A percentile compares a stretch with the other conserved stretches of the same genome.
Conservation (phyloP, 2,888 invertebrate species). For the Atethmia centrago region DNA sequence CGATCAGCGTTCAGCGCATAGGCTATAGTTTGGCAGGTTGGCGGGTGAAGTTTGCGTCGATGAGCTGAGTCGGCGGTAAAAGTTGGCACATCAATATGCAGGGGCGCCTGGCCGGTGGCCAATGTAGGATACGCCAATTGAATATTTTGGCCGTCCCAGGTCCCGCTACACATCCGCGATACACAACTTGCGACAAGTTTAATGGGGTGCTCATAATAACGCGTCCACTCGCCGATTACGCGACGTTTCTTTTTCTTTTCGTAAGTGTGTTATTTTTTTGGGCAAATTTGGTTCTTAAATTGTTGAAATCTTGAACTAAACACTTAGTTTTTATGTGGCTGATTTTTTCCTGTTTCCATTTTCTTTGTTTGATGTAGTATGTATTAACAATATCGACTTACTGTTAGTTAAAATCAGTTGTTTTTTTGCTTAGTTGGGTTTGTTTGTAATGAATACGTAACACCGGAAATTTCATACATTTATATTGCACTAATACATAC, state of each 20-base stretch:
- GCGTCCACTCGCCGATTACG: slow-evolving; percentile 66
- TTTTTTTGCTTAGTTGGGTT: too few relatives aligned
- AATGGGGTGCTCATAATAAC: slow-evolving; percentile 79
- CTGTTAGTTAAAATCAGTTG: neutral
- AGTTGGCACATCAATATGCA: slow-evolving; percentile 88
- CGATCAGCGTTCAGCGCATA: slow-evolving; percentile 77
- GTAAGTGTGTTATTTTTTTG: slow-evolving; percentile 16
- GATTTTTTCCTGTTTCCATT: neutral
- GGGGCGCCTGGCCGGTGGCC: slow-evolving; percentile 83
- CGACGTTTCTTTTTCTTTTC: slow-evolving; percentile 36
- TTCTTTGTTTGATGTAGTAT: slow-evolving; percentile 11
- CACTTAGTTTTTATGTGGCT: neutral
- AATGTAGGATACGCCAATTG: slow-evolving; percentile 87
- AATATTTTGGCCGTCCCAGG: slow-evolving; percentile 84
- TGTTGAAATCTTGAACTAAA: slow-evolving; percentile 13
- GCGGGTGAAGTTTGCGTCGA: slow-evolving; percentile 78
- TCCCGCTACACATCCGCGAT: slow-evolving; percentile 79
- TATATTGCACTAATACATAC: slow-evolving; percentile 11
- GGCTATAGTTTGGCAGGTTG: slow-evolving; percentile 82
- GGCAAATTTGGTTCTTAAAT: slow-evolving; percentile 18
- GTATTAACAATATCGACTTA: neutral
- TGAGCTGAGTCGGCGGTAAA: slow-evolving; percentile 83
- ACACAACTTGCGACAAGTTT: slow-evolving; percentile 83
- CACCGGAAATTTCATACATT: slow-evolving; percentile 3
- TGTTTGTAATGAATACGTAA: neutral